Evolutionary conservation across 1,140 invertebrate species (phyloP).

Genomic region (Spodoptera litura): DNA sequence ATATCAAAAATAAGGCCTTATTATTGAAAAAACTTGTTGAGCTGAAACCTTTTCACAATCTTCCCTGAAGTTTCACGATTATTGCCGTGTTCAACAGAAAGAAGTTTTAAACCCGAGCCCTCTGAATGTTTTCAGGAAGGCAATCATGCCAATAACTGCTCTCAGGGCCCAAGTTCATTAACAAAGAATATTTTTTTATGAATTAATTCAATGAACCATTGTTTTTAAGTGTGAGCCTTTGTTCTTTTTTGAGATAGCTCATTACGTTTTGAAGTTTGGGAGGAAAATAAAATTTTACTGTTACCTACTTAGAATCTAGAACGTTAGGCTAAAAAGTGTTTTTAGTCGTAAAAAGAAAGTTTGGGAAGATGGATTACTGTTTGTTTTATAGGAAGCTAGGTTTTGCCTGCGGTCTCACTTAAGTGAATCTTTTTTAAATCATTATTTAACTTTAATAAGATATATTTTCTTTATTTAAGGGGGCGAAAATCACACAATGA

Average conservation of each 20-base stretch:
- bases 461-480: too few species aligned
- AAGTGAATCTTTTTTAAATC: too few species aligned
- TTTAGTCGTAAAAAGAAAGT: too few species aligned
- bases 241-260: neutral
- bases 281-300: neutral
- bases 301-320: too few species aligned
- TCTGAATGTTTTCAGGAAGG: neutral
- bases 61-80: slow-evolving; percentile 27
- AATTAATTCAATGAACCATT: slow-evolving; percentile 5
- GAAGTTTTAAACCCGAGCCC: neutral
- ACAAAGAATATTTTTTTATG: slow-evolving; percentile 23
- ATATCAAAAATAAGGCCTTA: neutral
- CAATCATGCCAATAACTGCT: slow-evolving; percentile 22
- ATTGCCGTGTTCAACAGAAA: slow-evolving; percentile 35
- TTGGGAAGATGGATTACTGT: too few species aligned
- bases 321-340: too few species aligned
- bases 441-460: too few species aligned
- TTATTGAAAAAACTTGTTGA: neutral
- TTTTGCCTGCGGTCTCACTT: too few species aligned
- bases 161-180: neutral
- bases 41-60: neutral
- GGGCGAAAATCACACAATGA: too few species aligned
- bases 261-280: neutral
- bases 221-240: slow-evolving; percentile 1
- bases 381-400: too few species aligned